Evolutionary conservation across 2,797 vertebrate species (phyloP).

Genomic region (Phylloscopus collybita): DNA sequence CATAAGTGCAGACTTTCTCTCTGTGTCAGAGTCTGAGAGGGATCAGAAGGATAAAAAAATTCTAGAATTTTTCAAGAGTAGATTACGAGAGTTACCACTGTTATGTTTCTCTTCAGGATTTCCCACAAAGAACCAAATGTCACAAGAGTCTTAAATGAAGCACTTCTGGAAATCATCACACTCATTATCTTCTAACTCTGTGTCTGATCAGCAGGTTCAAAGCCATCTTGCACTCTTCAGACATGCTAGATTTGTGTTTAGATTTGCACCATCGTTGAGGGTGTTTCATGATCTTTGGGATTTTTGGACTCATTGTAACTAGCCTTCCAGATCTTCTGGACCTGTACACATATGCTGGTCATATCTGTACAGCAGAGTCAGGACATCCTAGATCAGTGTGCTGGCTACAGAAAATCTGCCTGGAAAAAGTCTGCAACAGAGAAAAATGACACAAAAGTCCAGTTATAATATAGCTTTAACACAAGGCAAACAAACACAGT

Average conservation of each 20-base stretch:
- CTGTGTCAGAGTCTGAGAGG: neutral
- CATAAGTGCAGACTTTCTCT: neutral
- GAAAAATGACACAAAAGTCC: neutral
- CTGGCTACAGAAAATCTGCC: neutral
- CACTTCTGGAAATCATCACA: neutral
- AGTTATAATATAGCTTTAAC: neutral
- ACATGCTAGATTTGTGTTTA: neutral
- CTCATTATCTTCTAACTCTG: neutral
- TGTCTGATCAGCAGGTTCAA: neutral
- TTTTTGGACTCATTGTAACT: neutral
- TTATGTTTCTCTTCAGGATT: neutral
- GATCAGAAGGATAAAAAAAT: neutral
- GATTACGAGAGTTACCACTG: neutral
- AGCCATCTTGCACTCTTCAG: neutral
- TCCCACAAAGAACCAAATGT: neutral
- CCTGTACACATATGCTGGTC: accelerated
- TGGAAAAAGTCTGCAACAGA: neutral
- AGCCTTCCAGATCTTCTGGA: neutral
- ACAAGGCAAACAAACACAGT: neutral
- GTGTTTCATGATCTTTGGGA: neutral
- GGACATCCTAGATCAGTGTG: neutral
- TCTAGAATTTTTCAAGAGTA: neutral
- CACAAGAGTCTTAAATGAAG: neutral
- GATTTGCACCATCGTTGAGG: neutral
- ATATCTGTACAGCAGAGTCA: neutral